These are phyloP conservation scores for Prionailurus bengalensis DNA, from an alignment of 2,113 vertebrate genomes.

Conservation along the genomic window DNA sequence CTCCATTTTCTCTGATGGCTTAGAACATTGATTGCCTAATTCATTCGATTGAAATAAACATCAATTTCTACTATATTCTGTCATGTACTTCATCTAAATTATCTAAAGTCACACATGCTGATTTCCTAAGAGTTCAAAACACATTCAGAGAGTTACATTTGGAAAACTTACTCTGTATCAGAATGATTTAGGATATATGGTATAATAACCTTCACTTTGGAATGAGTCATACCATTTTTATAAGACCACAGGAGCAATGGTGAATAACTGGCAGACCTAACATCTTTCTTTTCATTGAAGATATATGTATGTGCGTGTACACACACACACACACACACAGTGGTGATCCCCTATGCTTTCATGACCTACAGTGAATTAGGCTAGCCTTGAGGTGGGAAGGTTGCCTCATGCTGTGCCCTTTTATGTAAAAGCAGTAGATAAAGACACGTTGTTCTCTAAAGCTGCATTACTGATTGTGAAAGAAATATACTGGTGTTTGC, in stretches of 20 bases:
- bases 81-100: background rate
- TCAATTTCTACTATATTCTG: background rate
- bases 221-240: slow-evolving; percentile 10
- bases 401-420: background rate
- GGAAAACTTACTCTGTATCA: background rate
- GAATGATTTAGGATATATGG: background rate
- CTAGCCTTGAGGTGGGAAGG: background rate
- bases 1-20: background rate
- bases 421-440: background rate
- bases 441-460: background rate
- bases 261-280: background rate
- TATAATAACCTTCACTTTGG: background rate
- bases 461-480: background rate
- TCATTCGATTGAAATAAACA: slow-evolving; percentile 39
- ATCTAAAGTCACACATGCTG: background rate
- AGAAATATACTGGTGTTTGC: background rate
- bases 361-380: background rate
- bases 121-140: slow-evolving; percentile 19
- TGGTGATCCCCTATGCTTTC: background rate
- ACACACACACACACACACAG: background rate
- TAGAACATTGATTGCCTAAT: background rate
- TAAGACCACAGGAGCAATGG: background rate
- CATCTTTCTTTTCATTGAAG: background rate
- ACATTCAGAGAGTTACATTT: slow-evolving; percentile 16
- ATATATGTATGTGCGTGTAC: background rate